phyloP scores from a whole-genome alignment of 1,140 invertebrate genomes.

The Homalodisca vitripennis region DNA sequence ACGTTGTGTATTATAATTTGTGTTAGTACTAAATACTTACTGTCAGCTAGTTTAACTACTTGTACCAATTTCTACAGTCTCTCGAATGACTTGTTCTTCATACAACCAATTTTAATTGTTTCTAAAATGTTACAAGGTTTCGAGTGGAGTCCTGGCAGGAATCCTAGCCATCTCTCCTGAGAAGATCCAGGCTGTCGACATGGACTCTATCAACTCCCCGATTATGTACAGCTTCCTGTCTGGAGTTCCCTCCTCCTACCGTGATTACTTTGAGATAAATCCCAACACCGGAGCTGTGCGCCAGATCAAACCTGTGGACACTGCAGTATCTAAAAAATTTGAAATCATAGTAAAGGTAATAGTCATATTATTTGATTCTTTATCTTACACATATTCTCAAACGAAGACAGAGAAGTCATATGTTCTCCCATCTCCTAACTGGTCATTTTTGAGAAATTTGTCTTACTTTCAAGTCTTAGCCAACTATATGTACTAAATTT shows the following conservation, averaged over 20 bases:
- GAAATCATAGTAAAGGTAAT: constrained; percentile 70
- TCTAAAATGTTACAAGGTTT: constrained; percentile 55
- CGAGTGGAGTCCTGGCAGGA: constrained; percentile 75
- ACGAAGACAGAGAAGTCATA: no score
- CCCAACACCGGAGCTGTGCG: constrained; percentile 73
- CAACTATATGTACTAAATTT: no score
- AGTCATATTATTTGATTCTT: not conserved
- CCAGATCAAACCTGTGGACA: constrained; percentile 76
- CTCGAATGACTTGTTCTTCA: no score
- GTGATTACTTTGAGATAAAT: constrained; percentile 83
- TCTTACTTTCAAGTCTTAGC: no score
- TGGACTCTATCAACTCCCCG: constrained; percentile 79
- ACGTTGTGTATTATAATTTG: no score
- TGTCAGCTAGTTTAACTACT: not conserved
- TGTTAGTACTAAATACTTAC: no score
- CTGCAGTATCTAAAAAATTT: constrained; percentile 67
- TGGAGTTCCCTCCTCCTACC: constrained; percentile 71
- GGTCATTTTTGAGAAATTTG: no score
- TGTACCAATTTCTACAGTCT: not conserved
- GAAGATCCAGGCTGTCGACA: constrained; percentile 83
- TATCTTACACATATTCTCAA: no score
- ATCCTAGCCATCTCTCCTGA: constrained; percentile 81
- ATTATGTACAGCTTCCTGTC: constrained; percentile 80
- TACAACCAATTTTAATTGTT: not conserved
- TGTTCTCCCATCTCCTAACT: no score